Conservation (phyloP, 1,140 invertebrate genomes). For the Tetragonula clypearis region DNA sequence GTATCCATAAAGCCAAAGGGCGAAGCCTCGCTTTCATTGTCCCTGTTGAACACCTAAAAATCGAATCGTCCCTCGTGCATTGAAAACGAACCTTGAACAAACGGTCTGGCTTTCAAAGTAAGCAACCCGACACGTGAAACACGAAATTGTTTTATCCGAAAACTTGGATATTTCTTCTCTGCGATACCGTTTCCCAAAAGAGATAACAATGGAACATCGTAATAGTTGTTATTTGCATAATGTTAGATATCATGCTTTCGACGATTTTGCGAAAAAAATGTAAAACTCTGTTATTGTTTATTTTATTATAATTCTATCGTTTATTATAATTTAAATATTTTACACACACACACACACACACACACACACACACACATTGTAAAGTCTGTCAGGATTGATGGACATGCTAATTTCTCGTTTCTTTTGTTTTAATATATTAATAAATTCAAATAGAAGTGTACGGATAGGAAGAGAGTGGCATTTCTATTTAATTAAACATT, state of each 20-base stretch:
- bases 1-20: constrained; percentile 10
- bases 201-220: neutral
- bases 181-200: too few species aligned
- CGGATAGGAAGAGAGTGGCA: neutral
- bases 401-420: neutral
- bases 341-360: too few species aligned
- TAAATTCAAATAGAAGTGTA: neutral
- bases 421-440: neutral
- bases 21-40: neutral
- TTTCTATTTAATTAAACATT: neutral
- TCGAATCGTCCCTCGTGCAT: neutral
- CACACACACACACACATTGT: too few species aligned
- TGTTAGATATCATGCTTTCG: neutral
- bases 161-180: neutral
- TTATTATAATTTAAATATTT: too few species aligned
- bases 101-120: constrained; percentile 4
- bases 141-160: neutral
- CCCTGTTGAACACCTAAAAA: constrained; percentile 1
- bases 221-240: neutral
- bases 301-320: too few species aligned
- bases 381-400: neutral
- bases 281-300: neutral
- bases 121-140: neutral
- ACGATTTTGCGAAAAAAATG: neutral
- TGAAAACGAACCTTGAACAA: neutral